Evolutionary conservation across 1,140 invertebrate species (phyloP), one percentile per base, ranked within the genome.

Genomic region (Pseudomyrmex pallidus): DNA sequence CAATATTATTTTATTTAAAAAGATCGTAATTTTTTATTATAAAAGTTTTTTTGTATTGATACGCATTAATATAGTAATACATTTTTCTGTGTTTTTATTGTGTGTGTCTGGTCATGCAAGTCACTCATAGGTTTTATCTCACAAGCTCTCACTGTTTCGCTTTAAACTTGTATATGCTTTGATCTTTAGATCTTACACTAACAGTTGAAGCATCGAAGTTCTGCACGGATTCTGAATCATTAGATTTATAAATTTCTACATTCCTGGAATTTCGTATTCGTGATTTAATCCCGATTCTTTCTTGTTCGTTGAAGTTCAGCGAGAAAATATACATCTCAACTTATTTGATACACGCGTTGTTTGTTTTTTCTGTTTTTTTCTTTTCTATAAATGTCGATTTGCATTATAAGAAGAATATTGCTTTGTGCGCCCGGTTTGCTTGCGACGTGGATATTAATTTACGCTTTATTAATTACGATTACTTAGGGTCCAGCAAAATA

Each of bases 401-500:
- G 35, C 35, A 50, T 22, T 73, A 76, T 35, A 35, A 0, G 5
- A 48, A 54, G 20, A 54, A 20, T 57, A 57, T 78, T 68, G 9
- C 22, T 57, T n/a, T 57, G 25, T 56, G 63, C n/a, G 61, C 25
- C 25, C 25, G 46, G 12, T 70, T 73, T 46, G 10, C 72, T 86
- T 84, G 15, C 54, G 20, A 74, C 52, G 67, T 80, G 67, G 46
- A 84, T 20, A 87, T 87, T 87, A 87, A 92, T 91, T 88, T 90
- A 84, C 35, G 56, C 15, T 89, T 89, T 76, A 57, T 86, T 84
- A 73, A 83, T 88, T 88, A 85, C 73, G 54, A 86, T 90, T 88
- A 78, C 63, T 73, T 84, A 94, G 94, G 93, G 92, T 94, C 90
- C 93, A 94, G 89, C 93, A 95, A 94, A 93, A 93, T 94, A 90